Evolutionary conservation across 2,797 vertebrate species (phyloP).

Genomic region (Poecilia picta): DNA sequence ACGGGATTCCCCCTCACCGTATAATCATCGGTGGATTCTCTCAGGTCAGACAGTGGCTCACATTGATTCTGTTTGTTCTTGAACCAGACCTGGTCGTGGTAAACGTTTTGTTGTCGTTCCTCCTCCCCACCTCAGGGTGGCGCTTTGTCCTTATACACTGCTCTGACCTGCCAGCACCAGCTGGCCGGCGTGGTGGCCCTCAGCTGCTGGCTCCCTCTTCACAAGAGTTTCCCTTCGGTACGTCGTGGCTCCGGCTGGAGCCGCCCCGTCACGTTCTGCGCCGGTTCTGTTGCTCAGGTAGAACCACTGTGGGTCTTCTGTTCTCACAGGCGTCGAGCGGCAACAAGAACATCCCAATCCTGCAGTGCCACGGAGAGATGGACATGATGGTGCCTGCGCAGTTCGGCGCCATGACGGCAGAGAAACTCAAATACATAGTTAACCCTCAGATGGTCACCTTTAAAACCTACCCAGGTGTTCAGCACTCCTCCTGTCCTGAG

Average conservation of each 20-base stretch:
- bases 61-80: not conserved
- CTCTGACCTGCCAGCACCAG: constrained; percentile 93
- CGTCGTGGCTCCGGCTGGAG: not conserved
- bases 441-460: constrained; percentile 89
- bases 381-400: constrained; percentile 91
- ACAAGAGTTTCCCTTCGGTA: constrained; percentile 93
- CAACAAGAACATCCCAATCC: constrained; percentile 89
- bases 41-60: constrained; percentile 83
- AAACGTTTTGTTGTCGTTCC: not conserved
- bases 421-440: constrained; percentile 90
- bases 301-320: not conserved
- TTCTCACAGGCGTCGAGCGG: constrained; percentile 73
- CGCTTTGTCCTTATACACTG: constrained; percentile 95
- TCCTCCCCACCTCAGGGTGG: constrained; percentile 86
- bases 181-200: constrained; percentile 94
- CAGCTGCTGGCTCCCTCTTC: constrained; percentile 97
- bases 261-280: not conserved
- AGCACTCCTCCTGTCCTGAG: constrained; percentile 92
- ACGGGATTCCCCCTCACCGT: constrained; percentile 93
- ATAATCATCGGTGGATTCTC: constrained; percentile 97
- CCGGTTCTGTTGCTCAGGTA: not conserved
- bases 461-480: constrained; percentile 88
- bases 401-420: constrained; percentile 89
- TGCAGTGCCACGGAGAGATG: constrained; percentile 95
- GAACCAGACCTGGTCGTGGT: too few relatives aligned